Percentiles rank a stretch among this genome's conserved stretches.
phyloP scores from a whole-genome alignment of 2,888 invertebrate genomes.

The Strigamia crassipes region DNA sequence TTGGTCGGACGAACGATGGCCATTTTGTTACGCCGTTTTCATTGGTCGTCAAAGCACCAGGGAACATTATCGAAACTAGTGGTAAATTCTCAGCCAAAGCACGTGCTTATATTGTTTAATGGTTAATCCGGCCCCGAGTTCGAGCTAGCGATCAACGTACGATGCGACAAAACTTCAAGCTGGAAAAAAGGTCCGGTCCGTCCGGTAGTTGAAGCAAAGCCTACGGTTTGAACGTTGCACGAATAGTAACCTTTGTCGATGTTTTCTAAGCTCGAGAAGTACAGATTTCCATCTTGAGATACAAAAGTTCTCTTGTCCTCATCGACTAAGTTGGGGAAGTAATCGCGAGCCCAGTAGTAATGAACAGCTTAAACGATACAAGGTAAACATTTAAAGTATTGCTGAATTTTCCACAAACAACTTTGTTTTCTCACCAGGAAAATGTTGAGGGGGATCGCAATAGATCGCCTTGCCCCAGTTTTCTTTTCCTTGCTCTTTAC shows the following conservation, averaged over 20 bases:
- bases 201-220: constrained; percentile 81
- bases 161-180: constrained; percentile 79
- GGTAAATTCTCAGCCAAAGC: too few species aligned
- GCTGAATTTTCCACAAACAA: not conserved
- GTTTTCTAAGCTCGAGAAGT: constrained; percentile 89
- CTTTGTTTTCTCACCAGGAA: constrained; percentile 66
- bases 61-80: too few species aligned
- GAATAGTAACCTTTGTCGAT: constrained; percentile 89
- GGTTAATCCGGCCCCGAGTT: too few species aligned
- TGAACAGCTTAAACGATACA: constrained; percentile 66
- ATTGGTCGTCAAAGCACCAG: too few species aligned
- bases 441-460: constrained; percentile 91
- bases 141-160: too few species aligned
- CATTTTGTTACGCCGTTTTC: too few species aligned
- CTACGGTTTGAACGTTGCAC: constrained; percentile 79
- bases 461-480: constrained; percentile 93
- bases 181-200: constrained; percentile 88
- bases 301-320: constrained; percentile 92
- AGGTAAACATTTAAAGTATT: too few species aligned
- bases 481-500: constrained; percentile 81
- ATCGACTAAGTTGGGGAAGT: constrained; percentile 89
- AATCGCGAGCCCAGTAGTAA: constrained; percentile 89
- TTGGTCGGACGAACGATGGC: too few species aligned
- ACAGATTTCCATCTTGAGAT: constrained; percentile 89
- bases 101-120: too few species aligned